Evolutionary conservation across 2,888 invertebrate genomes (phyloP), one percentile per base, ranked within the genome.

Genomic region (Lochmaea capreae): DNA sequence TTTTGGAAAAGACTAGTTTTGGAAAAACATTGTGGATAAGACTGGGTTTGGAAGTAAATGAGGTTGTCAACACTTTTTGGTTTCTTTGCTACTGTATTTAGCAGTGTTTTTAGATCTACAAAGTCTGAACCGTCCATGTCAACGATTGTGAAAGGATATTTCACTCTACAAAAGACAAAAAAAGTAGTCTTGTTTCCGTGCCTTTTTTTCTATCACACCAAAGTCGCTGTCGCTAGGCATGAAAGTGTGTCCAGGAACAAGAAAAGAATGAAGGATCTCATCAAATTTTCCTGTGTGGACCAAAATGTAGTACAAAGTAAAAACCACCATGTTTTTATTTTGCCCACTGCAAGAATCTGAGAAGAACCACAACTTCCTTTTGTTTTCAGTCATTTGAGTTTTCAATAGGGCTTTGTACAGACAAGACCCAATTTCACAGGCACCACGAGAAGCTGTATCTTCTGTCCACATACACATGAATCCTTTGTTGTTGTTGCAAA

Each of bases 81-180:
- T 57, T 57, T 26, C 26, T 59, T 59, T 59, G 58, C 58, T 59
- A 59, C 58, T 59, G 22, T 59, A 22, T 59, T 26, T 26, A 59
- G 22, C 18, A 59, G 58, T 59, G 14, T 57, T 16, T 57, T 57
- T 57, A 12, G n/a, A 3, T n/a, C n/a, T n/a, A n/a, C n/a, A n/a
- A n/a, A n/a, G n/a, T 57, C 10, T 22, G 58, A 59, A 59, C 58
- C 12, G 18, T 22, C 3, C 58, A 59, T 59, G 58, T 59, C 26
- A 26, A 59, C 26, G 18, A 59, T 26, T 22, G 18, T 10, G 26
- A 59, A 59, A 59, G 58, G 58, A 10, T 59, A 3, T 59, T 59
- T 59, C 58, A 59, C 26, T 59, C 10, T 22, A 59, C 11, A 11
- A n/a, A n/a, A n/a, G n/a, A n/a, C n/a, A n/a, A n/a, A n/a, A 26